phyloP scores from a whole-genome alignment of 2,888 invertebrate species.

The Candidula unifasciata region DNA sequence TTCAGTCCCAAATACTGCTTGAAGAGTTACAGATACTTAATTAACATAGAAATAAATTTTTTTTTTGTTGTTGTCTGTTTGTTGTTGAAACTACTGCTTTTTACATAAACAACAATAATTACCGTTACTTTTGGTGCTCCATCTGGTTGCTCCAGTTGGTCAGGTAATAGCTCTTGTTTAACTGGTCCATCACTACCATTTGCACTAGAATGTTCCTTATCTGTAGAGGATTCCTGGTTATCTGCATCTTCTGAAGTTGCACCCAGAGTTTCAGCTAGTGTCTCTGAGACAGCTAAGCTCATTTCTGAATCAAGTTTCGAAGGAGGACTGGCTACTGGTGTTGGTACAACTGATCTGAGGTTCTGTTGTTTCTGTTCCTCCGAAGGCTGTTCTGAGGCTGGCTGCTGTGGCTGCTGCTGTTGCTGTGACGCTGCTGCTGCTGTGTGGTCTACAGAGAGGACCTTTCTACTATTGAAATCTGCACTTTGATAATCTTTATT shows the following conservation, averaged over 20 bases:
- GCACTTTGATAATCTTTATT: constrained; percentile 47
- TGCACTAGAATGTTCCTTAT: not conserved
- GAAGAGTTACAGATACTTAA: too few relatives aligned
- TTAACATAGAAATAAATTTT: too few relatives aligned
- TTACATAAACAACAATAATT: not conserved
- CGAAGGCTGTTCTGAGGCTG: not conserved
- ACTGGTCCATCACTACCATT: not conserved
- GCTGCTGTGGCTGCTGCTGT: not conserved
- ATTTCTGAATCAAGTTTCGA: not conserved
- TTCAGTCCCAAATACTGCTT: too few relatives aligned
- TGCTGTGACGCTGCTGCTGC: constrained; percentile 18
- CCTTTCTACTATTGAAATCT: constrained; percentile 52
- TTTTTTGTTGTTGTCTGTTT: too few relatives aligned
- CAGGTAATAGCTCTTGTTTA: not conserved
- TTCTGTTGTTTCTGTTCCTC: constrained; percentile 4
- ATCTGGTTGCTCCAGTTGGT: not conserved
- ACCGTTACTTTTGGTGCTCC: not conserved
- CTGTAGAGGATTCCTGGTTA: not conserved
- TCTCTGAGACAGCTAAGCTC: constrained; percentile 10
- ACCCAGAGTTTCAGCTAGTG: not conserved
- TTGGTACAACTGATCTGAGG: constrained; percentile 6
- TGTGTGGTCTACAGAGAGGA: constrained; percentile 50
- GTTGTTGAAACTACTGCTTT: too few relatives aligned
- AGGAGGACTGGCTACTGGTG: not conserved
- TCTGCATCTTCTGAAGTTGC: not conserved